phyloP scores from a whole-genome alignment of 2,888 invertebrate genomes.

The Hesperia comma region DNA sequence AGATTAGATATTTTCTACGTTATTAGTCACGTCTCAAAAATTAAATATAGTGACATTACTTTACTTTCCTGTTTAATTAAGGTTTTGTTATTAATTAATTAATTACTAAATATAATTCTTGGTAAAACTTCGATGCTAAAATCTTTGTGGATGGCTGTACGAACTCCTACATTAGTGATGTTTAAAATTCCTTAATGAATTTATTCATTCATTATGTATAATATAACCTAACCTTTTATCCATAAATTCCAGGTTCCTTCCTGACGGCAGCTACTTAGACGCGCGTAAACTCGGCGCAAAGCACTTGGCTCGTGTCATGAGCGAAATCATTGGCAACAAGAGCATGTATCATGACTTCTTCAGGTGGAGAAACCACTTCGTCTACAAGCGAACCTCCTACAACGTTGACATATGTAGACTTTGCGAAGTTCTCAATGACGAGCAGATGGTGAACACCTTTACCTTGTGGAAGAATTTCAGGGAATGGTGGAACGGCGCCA shows the following conservation, averaged over 20 bases:
- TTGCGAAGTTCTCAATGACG: constrained; percentile 46
- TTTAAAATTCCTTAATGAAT: no score
- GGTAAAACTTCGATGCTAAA: no score
- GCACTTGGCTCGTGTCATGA: constrained; percentile 48
- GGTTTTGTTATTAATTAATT: no score
- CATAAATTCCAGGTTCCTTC: constrained; percentile 44
- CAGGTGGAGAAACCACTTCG: constrained; percentile 52
- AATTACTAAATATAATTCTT: no score
- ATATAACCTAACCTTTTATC: no score
- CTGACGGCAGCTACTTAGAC: constrained; percentile 51
- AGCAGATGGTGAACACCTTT: constrained; percentile 35
- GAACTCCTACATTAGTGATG: no score
- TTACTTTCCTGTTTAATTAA: no score
- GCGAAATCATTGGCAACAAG: constrained; percentile 45
- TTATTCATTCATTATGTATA: no score
- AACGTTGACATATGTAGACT: constrained; percentile 46
- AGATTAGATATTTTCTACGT: no score
- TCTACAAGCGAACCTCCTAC: constrained; percentile 42
- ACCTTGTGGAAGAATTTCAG: constrained; percentile 45
- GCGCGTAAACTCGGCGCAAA: constrained; percentile 46
- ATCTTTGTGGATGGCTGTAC: no score
- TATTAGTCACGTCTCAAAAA: no score
- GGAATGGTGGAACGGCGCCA: constrained; percentile 45
- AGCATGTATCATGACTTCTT: constrained; percentile 50
- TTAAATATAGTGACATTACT: no score